These are phyloP conservation scores for Coturnix japonica DNA, from an alignment of 2,113 vertebrate species.

Conservation along the genomic window DNA sequence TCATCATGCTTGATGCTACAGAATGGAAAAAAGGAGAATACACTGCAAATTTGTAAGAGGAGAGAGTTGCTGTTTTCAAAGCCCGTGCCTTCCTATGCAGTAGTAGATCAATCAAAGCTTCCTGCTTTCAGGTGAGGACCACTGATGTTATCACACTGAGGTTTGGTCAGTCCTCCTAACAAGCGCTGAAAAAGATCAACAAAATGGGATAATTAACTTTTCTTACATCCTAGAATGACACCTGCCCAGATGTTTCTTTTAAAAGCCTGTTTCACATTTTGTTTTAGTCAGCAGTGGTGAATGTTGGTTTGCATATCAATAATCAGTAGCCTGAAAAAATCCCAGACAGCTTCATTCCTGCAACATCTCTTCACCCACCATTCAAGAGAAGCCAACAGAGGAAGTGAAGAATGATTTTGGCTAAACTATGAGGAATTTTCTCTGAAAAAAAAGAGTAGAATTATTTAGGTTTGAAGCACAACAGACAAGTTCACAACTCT, in stretches of 20 bases:
- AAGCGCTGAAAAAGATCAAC: background rate
- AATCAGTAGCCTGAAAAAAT: background rate
- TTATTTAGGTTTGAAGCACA: slow-evolving; percentile 4
- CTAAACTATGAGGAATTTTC: background rate
- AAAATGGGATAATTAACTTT: background rate
- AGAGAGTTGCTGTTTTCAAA: background rate
- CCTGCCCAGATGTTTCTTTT: background rate
- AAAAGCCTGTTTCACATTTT: background rate
- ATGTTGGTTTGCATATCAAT: background rate
- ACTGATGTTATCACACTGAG: background rate
- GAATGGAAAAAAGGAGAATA: background rate
- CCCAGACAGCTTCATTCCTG: background rate
- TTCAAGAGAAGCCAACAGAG: background rate
- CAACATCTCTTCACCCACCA: background rate
- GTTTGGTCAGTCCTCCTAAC: background rate
- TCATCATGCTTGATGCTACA: background rate
- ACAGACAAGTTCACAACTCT: background rate
- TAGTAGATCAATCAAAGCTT: background rate
- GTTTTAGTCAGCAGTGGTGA: background rate
- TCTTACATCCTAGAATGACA: background rate
- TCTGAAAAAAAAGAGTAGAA: slow-evolving; percentile 4
- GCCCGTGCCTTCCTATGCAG: background rate
- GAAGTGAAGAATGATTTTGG: background rate
- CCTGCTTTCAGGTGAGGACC: background rate
- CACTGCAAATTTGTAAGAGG: background rate